These are phyloP conservation scores for Habroteleia sp. DNA, from an alignment of 2,888 invertebrate genomes.

Conservation along the genomic window DNA sequence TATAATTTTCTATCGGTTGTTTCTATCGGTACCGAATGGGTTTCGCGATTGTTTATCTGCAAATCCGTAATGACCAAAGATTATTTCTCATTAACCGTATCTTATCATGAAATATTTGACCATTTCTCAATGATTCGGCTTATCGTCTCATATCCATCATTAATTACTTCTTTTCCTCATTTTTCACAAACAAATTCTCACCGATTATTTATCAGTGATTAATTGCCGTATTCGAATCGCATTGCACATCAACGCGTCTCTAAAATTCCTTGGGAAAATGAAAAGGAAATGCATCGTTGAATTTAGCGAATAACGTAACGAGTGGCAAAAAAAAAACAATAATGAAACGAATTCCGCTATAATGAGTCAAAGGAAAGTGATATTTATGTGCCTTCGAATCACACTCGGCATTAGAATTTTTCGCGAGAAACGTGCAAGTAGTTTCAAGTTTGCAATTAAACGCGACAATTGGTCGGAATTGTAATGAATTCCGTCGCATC, in stretches of 20 bases:
- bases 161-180: not conserved
- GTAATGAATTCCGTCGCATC: slow-evolving; percentile 24
- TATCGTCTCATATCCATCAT: too few species aligned
- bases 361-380: slow-evolving; percentile 23
- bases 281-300: not conserved
- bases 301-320: slow-evolving; percentile 4
- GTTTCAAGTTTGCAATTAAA: slow-evolving; percentile 46
- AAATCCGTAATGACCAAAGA: too few species aligned
- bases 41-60: too few species aligned
- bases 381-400: too few species aligned
- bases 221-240: too few species aligned
- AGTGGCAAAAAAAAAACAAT: slow-evolving; percentile 2
- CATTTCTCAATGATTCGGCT: too few species aligned
- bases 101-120: too few species aligned
- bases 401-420: slow-evolving; percentile 21
- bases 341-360: slow-evolving; percentile 3
- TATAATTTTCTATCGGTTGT: too few species aligned
- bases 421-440: slow-evolving; percentile 16
- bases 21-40: too few species aligned
- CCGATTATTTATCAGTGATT: too few species aligned
- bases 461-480: slow-evolving; percentile 34
- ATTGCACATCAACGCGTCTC: too few species aligned
- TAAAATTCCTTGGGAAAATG: not conserved
- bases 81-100: too few species aligned
- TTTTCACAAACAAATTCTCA: not conserved